These are phyloP conservation scores for Rissa tridactyla DNA, from an alignment of 2,113 vertebrate species.

Conservation along the genomic window DNA sequence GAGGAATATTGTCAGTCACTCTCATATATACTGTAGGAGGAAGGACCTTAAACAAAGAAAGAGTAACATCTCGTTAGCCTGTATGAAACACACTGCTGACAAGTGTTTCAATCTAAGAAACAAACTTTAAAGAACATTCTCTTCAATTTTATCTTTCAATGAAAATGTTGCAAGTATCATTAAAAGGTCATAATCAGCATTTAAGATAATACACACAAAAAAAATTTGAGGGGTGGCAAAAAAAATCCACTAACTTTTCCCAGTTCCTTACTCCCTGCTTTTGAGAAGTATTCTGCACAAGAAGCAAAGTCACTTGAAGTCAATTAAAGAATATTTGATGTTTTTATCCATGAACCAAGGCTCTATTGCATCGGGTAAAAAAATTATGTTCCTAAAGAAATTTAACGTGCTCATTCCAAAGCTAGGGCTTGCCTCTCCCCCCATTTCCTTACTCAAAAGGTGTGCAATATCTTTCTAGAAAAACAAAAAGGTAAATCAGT, in stretches of 20 bases:
- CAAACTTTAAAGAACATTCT: neutral
- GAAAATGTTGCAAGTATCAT: neutral
- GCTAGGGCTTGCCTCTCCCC: neutral
- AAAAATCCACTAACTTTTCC: fast-evolving
- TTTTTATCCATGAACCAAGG: neutral
- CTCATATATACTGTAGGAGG: slow-evolving; percentile 87
- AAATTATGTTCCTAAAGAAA: neutral
- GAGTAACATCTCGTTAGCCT: neutral
- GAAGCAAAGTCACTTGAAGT: neutral
- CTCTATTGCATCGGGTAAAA: neutral
- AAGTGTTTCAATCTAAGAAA: neutral
- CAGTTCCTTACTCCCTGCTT: neutral
- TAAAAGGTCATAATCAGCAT: neutral
- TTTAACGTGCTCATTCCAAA: neutral
- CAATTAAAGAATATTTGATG: neutral
- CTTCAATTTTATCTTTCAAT: neutral
- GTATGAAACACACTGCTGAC: neutral
- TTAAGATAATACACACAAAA: neutral
- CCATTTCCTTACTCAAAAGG: neutral
- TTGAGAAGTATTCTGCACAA: neutral
- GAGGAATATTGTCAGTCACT: slow-evolving; percentile 92
- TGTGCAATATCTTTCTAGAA: neutral
- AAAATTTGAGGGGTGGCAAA: neutral
- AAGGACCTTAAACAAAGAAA: slow-evolving; percentile 77
- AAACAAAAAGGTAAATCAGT: neutral